A percentile compares a stretch with the other conserved stretches of the same genome.
phyloP scores from a whole-genome alignment of 2,888 invertebrate genomes.

The Apamea sordens region DNA sequence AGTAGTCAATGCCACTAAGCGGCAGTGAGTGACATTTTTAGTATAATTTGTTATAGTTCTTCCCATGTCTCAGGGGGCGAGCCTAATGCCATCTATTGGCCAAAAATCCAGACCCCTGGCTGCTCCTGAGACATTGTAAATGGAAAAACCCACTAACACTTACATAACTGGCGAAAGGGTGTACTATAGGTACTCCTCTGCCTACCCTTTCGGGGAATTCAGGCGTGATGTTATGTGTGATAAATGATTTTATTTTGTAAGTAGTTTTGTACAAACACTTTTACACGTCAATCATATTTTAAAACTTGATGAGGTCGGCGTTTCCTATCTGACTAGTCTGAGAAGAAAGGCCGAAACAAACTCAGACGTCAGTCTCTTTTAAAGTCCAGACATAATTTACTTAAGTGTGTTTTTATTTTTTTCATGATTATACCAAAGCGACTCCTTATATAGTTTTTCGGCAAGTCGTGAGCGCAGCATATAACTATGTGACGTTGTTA shows the following conservation, averaged over 20 bases:
- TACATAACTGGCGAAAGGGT: not conserved
- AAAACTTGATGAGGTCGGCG: too few species aligned
- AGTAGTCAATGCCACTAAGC: not conserved
- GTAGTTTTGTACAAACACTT: too few species aligned
- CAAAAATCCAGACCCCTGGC: not conserved
- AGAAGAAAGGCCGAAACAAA: too few species aligned
- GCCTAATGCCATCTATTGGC: too few species aligned
- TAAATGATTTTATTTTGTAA: too few species aligned
- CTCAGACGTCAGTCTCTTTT: too few species aligned
- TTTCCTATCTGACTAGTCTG: too few species aligned
- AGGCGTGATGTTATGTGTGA: not conserved
- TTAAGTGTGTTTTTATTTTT: too few species aligned
- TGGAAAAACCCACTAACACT: not conserved
- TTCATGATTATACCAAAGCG: not conserved
- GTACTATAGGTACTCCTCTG: not conserved
- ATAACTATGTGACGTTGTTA: not conserved
- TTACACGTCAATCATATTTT: too few species aligned
- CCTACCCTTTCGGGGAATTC: not conserved
- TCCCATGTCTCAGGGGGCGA: too few species aligned
- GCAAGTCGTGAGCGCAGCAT: not conserved
- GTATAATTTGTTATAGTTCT: constrained; percentile 3
- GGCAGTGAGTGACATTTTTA: not conserved
- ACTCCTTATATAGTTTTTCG: not conserved
- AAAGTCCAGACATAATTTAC: too few species aligned
- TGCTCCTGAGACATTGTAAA: too few species aligned